phyloP scores from a whole-genome alignment of 2,888 invertebrate genomes.

The Xestobium rufovillosum region DNA sequence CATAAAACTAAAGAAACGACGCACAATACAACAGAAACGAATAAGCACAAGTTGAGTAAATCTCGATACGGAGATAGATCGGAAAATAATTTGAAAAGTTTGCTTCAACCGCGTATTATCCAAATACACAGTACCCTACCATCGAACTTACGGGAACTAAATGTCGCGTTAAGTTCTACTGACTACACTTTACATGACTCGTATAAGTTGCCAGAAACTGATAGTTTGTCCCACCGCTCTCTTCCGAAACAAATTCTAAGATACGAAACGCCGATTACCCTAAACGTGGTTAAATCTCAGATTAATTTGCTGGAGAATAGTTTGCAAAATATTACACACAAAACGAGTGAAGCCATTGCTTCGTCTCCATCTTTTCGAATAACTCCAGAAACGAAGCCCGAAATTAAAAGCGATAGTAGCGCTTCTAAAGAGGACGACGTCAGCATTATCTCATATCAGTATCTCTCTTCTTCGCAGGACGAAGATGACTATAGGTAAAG shows the following conservation, averaged over 20 bases:
- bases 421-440: slow-evolving; percentile 8
- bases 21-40: too few species aligned
- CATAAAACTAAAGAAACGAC: too few species aligned
- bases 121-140: slow-evolving; percentile 33
- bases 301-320: background rate
- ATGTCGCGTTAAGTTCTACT: slow-evolving; percentile 19
- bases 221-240: background rate
- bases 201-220: too few species aligned
- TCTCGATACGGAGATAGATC: slow-evolving; percentile 12
- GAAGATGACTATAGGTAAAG: slow-evolving; percentile 34
- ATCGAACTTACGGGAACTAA: slow-evolving; percentile 32
- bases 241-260: background rate
- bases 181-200: too few species aligned
- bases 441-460: slow-evolving; percentile 31
- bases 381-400: slow-evolving; percentile 13
- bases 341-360: background rate
- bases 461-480: slow-evolving; percentile 32
- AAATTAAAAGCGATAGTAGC: slow-evolving; percentile 8
- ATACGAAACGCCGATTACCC: background rate
- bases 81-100: slow-evolving; percentile 15
- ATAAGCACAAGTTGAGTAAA: slow-evolving; percentile 11
- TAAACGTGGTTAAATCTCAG: too few species aligned
- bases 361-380: slow-evolving; percentile 4
- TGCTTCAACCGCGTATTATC: slow-evolving; percentile 12
- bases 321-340: background rate